phyloP scores from a whole-genome alignment of 2,797 vertebrate genomes.

The Crenichthys baileyi region DNA sequence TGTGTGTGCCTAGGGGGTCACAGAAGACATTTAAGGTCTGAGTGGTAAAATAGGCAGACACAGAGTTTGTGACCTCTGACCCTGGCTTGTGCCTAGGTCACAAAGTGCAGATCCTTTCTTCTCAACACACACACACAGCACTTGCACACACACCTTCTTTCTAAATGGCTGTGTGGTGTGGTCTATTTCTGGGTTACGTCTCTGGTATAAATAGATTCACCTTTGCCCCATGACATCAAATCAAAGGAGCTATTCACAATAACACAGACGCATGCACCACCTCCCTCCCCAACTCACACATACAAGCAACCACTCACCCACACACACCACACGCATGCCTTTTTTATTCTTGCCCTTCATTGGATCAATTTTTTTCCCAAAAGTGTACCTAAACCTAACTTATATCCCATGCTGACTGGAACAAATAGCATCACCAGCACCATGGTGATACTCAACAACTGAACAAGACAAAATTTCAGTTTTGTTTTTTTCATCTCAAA shows the following conservation, averaged over 20 bases:
- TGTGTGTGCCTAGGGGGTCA: conserved; percentile 40
- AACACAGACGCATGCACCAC: background rate
- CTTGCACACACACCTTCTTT: conserved; percentile 3
- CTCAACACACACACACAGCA: conserved; percentile 47
- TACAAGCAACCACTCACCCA: conserved; percentile 7
- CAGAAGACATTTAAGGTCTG: conserved; percentile 53
- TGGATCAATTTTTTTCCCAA: background rate
- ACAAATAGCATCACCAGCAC: background rate
- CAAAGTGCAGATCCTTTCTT: conserved; percentile 69
- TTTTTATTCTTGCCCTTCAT: background rate
- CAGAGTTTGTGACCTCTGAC: conserved; percentile 77
- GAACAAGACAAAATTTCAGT: too few species aligned
- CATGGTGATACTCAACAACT: background rate
- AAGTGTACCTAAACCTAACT: background rate
- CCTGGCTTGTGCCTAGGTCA: conserved; percentile 83
- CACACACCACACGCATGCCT: background rate
- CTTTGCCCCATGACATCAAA: conserved; percentile 57
- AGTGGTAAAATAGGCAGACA: conserved; percentile 77
- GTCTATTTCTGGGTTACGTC: conserved; percentile 67
- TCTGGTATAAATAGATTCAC: conserved; percentile 71
- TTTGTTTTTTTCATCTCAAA: background rate
- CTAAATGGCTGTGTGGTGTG: conserved; percentile 53
- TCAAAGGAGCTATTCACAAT: conserved; percentile 37
- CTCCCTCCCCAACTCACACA: background rate
- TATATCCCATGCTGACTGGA: background rate